Base-by-base conservation (phyloP, 2,888 invertebrate genomes). In the Xestia xanthographa region DNA sequence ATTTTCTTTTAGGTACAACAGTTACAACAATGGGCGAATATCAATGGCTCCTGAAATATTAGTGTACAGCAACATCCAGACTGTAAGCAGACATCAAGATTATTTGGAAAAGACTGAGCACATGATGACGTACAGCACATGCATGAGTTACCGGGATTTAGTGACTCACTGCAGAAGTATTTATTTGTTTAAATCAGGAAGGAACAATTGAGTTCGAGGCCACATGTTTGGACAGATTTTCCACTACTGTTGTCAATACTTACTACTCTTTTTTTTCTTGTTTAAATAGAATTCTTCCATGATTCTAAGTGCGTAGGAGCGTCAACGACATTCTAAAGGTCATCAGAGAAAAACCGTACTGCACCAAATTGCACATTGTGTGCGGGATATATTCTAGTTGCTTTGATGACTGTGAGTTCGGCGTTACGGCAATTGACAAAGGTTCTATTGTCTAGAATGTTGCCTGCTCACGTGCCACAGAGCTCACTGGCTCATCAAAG, bases 401-500 rank as follows among this genome's bases (percentile, higher is more conserved):
- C n/a, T 14, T 8, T n/a, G 14, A 8, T 41, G 53, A 45, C 38
- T 73, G 14, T 75, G 62, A 48, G 26, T 63, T 9, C 29, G 56
- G 56, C 56, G 12, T 22, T 67, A 76, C 50, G 17, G 53, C 34
- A 50, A 50, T 41, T 67, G 58, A 80, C 85, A 75, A 56, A 70
- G 76, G 66, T 73, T 8, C 67, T 67, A 71, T 83, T 83, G 70
- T 85, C n/a, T 38, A 29, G 38, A 17, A 48, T 45, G 58, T 53
- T 48, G 8, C 12, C 38, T 65, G 34, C 26, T 22, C 58, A 38
- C n/a, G 2, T 14, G n/a, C n/a, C 58, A 29, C 17, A 8, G 17
- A 58, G 63, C 41, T 63, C 60, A 26, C 41, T 41, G 12, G 41
- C 62, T 75, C 62, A 58, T 50, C 80, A 76, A 72, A 72, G 85